phyloP scores from a whole-genome alignment of 1,140 invertebrate genomes.

The Polypedilum pembai region DNA sequence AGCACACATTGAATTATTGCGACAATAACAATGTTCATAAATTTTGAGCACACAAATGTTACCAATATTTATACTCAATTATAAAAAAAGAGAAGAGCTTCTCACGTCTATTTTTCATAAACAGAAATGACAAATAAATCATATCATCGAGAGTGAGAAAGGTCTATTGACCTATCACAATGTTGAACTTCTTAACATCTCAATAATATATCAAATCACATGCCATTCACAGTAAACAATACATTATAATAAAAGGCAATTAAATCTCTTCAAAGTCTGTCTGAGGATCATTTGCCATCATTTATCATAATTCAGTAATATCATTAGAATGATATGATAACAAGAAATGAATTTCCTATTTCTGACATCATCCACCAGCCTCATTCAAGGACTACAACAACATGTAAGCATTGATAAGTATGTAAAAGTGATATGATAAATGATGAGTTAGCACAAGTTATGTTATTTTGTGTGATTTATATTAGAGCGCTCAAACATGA shows the following conservation, averaged over 20 bases:
- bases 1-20: too few species aligned
- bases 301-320: constrained; percentile 8
- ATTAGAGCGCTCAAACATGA: not conserved
- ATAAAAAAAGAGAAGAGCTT: too few species aligned
- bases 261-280: not conserved
- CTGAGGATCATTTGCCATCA: not conserved
- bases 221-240: not conserved
- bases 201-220: not conserved
- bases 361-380: not conserved
- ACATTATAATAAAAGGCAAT: not conserved
- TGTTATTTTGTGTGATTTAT: constrained; percentile 9
- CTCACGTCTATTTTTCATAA: too few species aligned
- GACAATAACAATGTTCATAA: too few species aligned
- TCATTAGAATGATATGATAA: not conserved
- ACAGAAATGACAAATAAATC: too few species aligned
- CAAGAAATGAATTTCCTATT: not conserved
- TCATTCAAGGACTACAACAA: not conserved
- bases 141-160: too few species aligned
- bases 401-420: not conserved
- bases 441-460: not conserved
- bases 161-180: not conserved
- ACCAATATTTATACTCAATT: too few species aligned
- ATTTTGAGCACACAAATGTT: too few species aligned
- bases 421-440: constrained; percentile 12
- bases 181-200: not conserved